Evolutionary conservation across 2,797 vertebrate genomes (phyloP).

Genomic region (Crocodylus rhombifer): DNA sequence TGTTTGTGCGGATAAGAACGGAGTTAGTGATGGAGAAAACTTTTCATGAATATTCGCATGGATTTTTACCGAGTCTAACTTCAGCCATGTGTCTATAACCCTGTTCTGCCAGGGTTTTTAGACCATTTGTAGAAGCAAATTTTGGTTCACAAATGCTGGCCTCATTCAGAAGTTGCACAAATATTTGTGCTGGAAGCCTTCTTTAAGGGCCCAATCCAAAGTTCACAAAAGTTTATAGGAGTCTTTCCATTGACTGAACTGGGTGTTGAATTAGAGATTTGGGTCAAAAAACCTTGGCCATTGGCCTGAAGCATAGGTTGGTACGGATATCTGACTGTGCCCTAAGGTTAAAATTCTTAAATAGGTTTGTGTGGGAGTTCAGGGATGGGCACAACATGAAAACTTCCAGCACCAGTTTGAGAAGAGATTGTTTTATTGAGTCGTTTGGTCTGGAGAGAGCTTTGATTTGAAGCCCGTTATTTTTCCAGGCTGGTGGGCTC

Average conservation of each 20-base stretch:
- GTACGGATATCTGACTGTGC: too few relatives aligned
- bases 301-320: neutral
- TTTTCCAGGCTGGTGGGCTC: neutral
- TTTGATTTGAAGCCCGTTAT: neutral
- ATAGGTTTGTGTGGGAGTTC: neutral
- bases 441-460: neutral
- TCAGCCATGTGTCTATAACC: neutral
- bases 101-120: neutral
- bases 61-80: neutral
- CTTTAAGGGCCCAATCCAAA: neutral
- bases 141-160: neutral
- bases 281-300: neutral
- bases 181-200: neutral
- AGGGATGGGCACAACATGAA: neutral
- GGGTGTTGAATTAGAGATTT: neutral
- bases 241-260: neutral
- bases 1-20: slow-evolving; percentile 22
- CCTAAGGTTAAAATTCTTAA: neutral
- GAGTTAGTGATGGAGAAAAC: neutral
- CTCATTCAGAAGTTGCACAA: neutral
- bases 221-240: neutral
- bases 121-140: neutral
- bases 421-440: neutral
- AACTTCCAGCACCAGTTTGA: neutral
- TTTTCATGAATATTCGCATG: neutral